These are phyloP conservation scores for Callithrix jacchus DNA, from an alignment of 2,113 vertebrate genomes.

Conservation along the genomic window DNA sequence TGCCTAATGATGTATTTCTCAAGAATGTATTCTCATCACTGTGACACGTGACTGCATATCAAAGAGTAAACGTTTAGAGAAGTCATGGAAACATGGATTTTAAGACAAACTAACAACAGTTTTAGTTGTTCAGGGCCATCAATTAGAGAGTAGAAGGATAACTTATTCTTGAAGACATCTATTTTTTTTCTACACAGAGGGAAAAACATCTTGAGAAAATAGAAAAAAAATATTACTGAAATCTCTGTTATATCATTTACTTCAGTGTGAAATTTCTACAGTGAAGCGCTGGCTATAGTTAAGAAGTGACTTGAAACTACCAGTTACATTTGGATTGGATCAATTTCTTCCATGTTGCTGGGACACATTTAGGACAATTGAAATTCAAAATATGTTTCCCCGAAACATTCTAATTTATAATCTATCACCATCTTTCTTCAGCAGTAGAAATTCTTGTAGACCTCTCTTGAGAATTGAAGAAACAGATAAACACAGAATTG, in stretches of 20 bases:
- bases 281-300: not conserved
- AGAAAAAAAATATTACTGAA: not conserved
- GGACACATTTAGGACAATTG: not conserved
- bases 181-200: not conserved
- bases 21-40: not conserved
- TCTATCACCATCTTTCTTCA: not conserved
- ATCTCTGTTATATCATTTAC: not conserved
- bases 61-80: not conserved
- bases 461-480: not conserved
- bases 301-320: not conserved
- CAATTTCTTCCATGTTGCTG: not conserved
- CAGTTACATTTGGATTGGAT: not conserved
- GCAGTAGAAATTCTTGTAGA: not conserved
- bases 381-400: not conserved
- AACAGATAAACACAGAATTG: not conserved
- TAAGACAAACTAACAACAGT: not conserved
- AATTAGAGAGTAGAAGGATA: slow-evolving; percentile 4
- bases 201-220: slow-evolving; percentile 25
- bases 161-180: not conserved
- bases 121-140: not conserved
- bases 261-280: not conserved
- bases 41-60: not conserved
- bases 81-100: not conserved
- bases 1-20: not conserved
- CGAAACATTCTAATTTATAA: not conserved